phyloP scores from a whole-genome alignment of 2,113 vertebrate species.

The Periophthalmus modestus region DNA sequence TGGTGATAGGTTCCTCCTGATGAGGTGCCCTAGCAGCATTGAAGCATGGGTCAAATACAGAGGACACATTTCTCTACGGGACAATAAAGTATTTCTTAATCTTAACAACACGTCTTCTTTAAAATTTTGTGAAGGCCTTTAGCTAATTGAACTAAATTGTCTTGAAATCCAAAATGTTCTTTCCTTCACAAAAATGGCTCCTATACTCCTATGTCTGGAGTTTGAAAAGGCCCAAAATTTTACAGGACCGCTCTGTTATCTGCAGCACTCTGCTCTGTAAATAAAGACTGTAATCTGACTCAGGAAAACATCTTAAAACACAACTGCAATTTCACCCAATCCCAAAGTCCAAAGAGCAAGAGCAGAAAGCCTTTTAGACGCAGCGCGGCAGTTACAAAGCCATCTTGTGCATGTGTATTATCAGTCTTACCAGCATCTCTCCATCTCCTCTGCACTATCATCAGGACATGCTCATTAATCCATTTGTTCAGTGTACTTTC shows the following conservation, averaged over 20 bases:
- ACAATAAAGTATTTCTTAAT: no score
- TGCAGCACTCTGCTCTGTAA: background rate
- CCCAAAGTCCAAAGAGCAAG: constrained; percentile 31
- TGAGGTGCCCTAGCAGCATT: no score
- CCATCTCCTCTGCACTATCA: constrained; percentile 12
- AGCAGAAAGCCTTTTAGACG: constrained; percentile 24
- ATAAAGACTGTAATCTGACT: constrained; percentile 4
- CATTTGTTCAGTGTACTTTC: constrained; percentile 1
- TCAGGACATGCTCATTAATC: background rate
- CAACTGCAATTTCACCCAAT: constrained; percentile 28
- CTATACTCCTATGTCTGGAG: constrained; percentile 11
- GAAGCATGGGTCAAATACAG: no score
- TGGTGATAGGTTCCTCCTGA: no score
- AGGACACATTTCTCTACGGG: no score
- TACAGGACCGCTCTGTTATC: background rate
- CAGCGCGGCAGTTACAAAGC: constrained; percentile 15
- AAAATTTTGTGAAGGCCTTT: no score
- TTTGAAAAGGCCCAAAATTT: background rate
- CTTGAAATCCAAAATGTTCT: background rate
- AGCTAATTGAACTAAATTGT: no score
- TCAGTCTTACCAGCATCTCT: constrained; percentile 19
- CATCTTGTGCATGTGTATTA: constrained; percentile 30
- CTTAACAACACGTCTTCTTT: no score
- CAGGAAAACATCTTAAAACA: constrained; percentile 21
- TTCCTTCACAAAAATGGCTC: background rate